Conservation (phyloP, 1,140 invertebrate species). For the Lepidostoma basale region DNA sequence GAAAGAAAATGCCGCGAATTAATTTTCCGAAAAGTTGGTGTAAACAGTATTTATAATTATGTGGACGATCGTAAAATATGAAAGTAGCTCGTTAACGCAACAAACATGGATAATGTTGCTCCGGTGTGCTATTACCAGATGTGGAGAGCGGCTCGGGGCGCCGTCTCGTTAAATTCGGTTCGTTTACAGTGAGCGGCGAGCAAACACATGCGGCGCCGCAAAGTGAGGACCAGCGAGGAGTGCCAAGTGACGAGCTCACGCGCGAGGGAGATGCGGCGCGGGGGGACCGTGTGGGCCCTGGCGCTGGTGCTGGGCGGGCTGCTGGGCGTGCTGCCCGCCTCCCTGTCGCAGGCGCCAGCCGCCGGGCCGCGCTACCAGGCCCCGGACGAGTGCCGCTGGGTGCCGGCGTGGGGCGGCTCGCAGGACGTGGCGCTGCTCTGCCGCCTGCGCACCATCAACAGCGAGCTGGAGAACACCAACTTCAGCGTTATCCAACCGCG, state of each 20-base stretch:
- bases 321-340: slow-evolving; percentile 53
- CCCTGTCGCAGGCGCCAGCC: slow-evolving; percentile 54
- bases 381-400: slow-evolving; percentile 85
- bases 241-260: slow-evolving; percentile 4
- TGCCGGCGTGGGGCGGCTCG: slow-evolving; percentile 65
- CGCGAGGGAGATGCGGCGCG: slow-evolving; percentile 29
- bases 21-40: not conserved
- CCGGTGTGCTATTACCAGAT: slow-evolving; percentile 6
- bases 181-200: slow-evolving; percentile 8
- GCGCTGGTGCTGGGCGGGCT: slow-evolving; percentile 53
- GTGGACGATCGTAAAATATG: not conserved
- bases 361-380: slow-evolving; percentile 70
- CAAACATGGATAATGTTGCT: slow-evolving; percentile 31
- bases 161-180: slow-evolving; percentile 5
- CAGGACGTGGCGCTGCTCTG: slow-evolving; percentile 80
- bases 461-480: slow-evolving; percentile 87
- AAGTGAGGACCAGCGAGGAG: not conserved
- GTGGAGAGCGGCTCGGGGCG: slow-evolving; percentile 11
- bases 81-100: slow-evolving; percentile 14
- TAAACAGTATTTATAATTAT: slow-evolving; percentile 6
- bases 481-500: slow-evolving; percentile 88
- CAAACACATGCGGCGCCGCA: slow-evolving; percentile 7
- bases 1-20: not conserved
- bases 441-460: slow-evolving; percentile 82
- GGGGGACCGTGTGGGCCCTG: slow-evolving; percentile 52